Evolutionary conservation across 2,888 invertebrate species (phyloP).

Genomic region (Conops quadrifasciatus): DNA sequence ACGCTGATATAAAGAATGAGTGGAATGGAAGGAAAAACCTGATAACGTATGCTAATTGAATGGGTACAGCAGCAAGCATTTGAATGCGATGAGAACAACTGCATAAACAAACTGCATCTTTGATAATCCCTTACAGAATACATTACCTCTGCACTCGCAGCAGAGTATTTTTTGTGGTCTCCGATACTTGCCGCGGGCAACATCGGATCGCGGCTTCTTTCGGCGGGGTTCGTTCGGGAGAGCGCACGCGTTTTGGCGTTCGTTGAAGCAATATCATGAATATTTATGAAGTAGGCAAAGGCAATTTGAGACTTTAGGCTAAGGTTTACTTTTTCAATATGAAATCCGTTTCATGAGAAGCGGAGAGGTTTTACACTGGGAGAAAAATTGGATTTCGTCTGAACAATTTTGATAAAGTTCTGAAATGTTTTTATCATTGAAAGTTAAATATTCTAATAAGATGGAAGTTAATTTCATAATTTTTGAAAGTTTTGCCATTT

Average conservation of each 20-base stretch:
- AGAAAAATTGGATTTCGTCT: too few species aligned
- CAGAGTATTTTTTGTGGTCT: slow-evolving; percentile 5
- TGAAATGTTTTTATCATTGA: too few species aligned
- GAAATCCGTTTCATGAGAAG: too few species aligned
- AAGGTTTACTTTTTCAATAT: too few species aligned
- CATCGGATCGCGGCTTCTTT: slow-evolving; percentile 3
- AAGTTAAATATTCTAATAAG: too few species aligned
- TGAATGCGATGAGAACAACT: not conserved
- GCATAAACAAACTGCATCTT: slow-evolving; percentile 15
- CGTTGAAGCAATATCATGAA: slow-evolving; percentile 10
- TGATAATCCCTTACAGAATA: slow-evolving; percentile 21
- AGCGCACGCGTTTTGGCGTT: too few species aligned
- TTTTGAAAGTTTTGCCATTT: too few species aligned
- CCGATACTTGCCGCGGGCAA: not conserved
- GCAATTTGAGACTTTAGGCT: not conserved
- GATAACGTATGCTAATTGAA: slow-evolving; percentile 17
- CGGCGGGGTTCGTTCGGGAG: not conserved
- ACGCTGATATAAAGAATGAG: not conserved
- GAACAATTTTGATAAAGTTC: too few species aligned
- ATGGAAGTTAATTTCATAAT: too few species aligned
- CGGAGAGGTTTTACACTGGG: slow-evolving; percentile 17
- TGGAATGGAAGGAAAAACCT: not conserved
- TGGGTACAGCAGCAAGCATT: not conserved
- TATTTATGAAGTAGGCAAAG: slow-evolving; percentile 8
- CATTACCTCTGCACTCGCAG: too few species aligned